Evolutionary conservation across 2,113 vertebrate species (phyloP).

Genomic region (Sinocyclocheilus anophthalmus): DNA sequence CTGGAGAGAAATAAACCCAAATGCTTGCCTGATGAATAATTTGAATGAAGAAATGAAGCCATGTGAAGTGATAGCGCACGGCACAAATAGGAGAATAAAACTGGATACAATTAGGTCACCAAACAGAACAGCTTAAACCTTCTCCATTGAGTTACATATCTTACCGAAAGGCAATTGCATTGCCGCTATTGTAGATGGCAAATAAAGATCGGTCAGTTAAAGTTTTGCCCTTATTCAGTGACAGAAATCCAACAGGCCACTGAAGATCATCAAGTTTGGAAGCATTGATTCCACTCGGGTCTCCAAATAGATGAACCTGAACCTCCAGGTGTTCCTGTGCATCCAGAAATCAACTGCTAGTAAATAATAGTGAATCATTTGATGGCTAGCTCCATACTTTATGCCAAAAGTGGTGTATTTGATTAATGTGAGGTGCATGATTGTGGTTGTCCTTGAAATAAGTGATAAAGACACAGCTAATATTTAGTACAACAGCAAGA

Average conservation of each 20-base stretch:
- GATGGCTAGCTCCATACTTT: background rate
- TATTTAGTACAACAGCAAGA: background rate
- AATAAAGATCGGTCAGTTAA: background rate
- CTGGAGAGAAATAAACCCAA: conserved; percentile 77
- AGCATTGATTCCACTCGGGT: background rate
- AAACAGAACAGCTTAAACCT: conserved; percentile 60
- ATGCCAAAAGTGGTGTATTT: background rate
- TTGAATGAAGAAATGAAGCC: conserved; percentile 81
- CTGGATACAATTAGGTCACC: conserved; percentile 81
- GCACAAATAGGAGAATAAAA: conserved; percentile 76
- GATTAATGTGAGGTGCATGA: background rate
- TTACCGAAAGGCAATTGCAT: background rate
- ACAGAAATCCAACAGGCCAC: background rate
- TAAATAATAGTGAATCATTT: background rate
- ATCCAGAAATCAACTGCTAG: background rate
- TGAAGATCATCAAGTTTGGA: background rate
- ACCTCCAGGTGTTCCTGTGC: background rate
- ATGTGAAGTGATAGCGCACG: conserved; percentile 72
- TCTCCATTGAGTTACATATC: background rate
- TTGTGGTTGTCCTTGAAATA: background rate
- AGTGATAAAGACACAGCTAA: background rate
- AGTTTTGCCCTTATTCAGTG: background rate
- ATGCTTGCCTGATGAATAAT: conserved; percentile 78
- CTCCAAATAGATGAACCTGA: background rate
- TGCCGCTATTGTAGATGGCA: conserved; percentile 5